Evolutionary conservation across 2,797 vertebrate species (phyloP).

Genomic region (Allobates femoralis): DNA sequence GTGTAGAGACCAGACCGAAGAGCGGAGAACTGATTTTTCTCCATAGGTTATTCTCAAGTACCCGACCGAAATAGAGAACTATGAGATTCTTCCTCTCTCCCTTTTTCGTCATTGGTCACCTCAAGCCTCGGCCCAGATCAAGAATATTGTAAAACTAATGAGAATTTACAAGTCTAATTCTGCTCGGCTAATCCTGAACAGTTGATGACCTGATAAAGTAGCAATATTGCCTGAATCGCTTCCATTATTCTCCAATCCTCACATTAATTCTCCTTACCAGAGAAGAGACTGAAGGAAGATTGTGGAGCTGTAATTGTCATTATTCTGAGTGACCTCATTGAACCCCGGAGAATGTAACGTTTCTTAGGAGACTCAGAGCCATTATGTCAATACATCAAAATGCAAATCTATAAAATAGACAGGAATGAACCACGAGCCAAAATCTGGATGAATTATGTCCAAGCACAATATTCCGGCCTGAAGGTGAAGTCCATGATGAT

Average conservation of each 20-base stretch:
- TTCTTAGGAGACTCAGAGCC: background rate
- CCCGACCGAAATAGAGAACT: background rate
- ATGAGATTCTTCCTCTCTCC: background rate
- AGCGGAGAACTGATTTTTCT: background rate
- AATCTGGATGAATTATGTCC: background rate
- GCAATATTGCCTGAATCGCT: conserved; percentile 34
- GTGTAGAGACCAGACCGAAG: background rate
- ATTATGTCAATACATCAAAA: conserved; percentile 33
- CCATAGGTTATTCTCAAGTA: background rate
- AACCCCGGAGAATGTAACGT: conserved; percentile 24
- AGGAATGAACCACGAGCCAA: background rate
- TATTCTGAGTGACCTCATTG: conserved; percentile 40
- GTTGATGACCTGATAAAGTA: conserved; percentile 39
- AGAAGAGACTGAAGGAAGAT: conserved; percentile 27
- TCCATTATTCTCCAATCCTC: conserved; percentile 33
- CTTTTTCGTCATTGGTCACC: background rate
- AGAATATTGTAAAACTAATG: conserved; percentile 14
- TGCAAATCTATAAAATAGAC: background rate
- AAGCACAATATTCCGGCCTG: background rate
- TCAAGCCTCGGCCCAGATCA: background rate
- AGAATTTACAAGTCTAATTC: conserved; percentile 10
- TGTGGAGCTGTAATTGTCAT: conserved; percentile 40
- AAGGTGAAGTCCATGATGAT: no score
- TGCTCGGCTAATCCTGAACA: conserved; percentile 8
- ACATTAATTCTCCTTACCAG: conserved; percentile 33